These are phyloP conservation scores for Todus mexicanus DNA, from an alignment of 2,797 vertebrate species.

Conservation along the genomic window DNA sequence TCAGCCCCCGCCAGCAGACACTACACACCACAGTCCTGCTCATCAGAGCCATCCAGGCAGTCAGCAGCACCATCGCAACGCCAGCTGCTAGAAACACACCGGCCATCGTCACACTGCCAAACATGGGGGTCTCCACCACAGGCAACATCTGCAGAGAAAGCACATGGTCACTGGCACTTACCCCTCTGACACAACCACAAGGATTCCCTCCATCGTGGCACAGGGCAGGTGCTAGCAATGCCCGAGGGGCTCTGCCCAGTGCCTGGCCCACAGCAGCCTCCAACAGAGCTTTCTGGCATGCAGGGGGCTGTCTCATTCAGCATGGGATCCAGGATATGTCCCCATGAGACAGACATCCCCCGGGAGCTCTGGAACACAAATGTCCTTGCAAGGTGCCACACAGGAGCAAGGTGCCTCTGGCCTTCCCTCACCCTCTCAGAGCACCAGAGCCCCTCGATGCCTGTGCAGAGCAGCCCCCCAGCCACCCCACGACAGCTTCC, in stretches of 20 bases:
- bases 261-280: not conserved
- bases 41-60: constrained; percentile 89
- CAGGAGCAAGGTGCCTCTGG: not conserved
- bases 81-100: constrained; percentile 79
- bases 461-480: fast-evolving
- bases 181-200: not conserved
- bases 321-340: not conserved
- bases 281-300: not conserved
- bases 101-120: constrained; percentile 88
- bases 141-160: constrained; percentile 8
- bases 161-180: not conserved
- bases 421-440: not conserved
- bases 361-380: not conserved
- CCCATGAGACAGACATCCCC: not conserved
- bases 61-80: constrained; percentile 83
- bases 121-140: constrained; percentile 43
- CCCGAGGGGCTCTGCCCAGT: not conserved
- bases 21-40: constrained; percentile 80
- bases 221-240: not conserved
- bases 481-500: not conserved
- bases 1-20: not conserved
- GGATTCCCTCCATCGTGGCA: not conserved
- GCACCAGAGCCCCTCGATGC: not conserved
- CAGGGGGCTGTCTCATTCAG: not conserved
- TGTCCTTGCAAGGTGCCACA: not conserved